Conservation (phyloP, 2,113 vertebrate species). For the Triplophysa siluroides region DNA sequence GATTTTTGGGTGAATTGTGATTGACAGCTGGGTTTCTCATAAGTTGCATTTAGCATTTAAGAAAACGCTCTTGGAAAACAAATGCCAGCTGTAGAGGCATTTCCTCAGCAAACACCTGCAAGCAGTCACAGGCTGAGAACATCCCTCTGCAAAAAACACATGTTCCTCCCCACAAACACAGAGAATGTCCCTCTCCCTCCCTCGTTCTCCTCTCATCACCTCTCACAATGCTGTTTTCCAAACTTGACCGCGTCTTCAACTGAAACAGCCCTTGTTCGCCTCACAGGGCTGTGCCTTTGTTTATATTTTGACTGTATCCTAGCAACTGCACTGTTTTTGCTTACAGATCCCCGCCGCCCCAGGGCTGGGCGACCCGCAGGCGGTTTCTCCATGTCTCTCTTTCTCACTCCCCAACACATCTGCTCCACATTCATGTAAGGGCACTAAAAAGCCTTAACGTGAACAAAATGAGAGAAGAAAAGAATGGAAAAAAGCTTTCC, state of each 20-base stretch:
- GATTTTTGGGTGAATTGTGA: background rate
- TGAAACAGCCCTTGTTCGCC: slow-evolving; percentile 56
- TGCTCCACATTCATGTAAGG: slow-evolving; percentile 47
- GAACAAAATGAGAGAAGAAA: slow-evolving; percentile 12
- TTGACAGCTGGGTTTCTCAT: slow-evolving; percentile 20
- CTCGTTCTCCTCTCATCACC: slow-evolving; percentile 1
- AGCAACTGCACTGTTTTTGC: slow-evolving; percentile 61
- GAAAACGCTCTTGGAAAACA: slow-evolving; percentile 23
- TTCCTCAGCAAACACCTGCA: slow-evolving; percentile 45
- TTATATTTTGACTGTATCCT: slow-evolving; percentile 59
- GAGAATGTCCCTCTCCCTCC: slow-evolving; percentile 8
- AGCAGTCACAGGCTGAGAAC: slow-evolving; percentile 15
- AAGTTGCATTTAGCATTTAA: background rate
- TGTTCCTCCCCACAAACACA: background rate
- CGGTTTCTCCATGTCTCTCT: slow-evolving; percentile 24
- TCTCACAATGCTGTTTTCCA: slow-evolving; percentile 56
- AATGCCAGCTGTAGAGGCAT: slow-evolving; percentile 11
- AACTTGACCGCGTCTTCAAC: slow-evolving; percentile 40
- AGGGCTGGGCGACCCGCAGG: slow-evolving; percentile 44
- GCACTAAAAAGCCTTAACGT: slow-evolving; percentile 38
- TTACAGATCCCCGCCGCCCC: slow-evolving; percentile 53
- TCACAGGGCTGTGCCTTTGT: slow-evolving; percentile 48
- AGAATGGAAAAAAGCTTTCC: slow-evolving; percentile 3
- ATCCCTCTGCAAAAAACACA: slow-evolving; percentile 39
- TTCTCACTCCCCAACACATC: slow-evolving; percentile 36